These are phyloP conservation scores for Notodonta dromedarius DNA, from an alignment of 2,888 invertebrate species.

Conservation along the genomic window DNA sequence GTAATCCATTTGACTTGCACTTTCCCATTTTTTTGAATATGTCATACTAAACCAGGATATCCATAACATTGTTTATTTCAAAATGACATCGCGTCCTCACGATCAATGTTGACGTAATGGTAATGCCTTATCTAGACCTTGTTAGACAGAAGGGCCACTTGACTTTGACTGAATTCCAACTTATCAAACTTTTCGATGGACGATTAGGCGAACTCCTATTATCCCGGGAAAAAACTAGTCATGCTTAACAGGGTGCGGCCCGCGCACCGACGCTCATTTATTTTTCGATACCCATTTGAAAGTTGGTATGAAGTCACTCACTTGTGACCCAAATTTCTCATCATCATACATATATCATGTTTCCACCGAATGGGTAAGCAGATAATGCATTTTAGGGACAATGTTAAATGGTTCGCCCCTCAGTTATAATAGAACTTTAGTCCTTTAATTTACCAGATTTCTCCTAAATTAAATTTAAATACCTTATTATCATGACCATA, in stretches of 20 bases:
- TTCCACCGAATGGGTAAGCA: too few species aligned
- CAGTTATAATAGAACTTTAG: too few species aligned
- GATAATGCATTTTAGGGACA: too few species aligned
- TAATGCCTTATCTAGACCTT: slow-evolving; percentile 39
- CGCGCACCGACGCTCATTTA: background rate
- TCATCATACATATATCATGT: background rate
- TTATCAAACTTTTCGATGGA: slow-evolving; percentile 25
- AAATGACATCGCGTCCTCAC: slow-evolving; percentile 5
- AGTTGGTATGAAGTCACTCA: background rate
- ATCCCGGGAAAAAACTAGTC: slow-evolving; percentile 26
- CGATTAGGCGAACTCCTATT: slow-evolving; percentile 28
- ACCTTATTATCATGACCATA: too few species aligned
- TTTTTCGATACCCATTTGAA: background rate
- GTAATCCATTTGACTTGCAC: too few species aligned
- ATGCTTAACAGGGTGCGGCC: slow-evolving; percentile 2
- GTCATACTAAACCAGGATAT: too few species aligned
- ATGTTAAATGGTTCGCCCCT: too few species aligned
- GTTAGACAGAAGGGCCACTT: slow-evolving; percentile 40
- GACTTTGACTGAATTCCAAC: slow-evolving; percentile 38
- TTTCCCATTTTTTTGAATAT: too few species aligned
- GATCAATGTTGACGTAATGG: slow-evolving; percentile 33
- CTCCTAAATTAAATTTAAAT: too few species aligned
- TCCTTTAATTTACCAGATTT: too few species aligned
- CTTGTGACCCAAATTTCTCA: background rate
- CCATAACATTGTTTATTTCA: too few species aligned